Evolutionary conservation across 2,113 vertebrate species (phyloP).

Genomic region (Corydoras sp.): DNA sequence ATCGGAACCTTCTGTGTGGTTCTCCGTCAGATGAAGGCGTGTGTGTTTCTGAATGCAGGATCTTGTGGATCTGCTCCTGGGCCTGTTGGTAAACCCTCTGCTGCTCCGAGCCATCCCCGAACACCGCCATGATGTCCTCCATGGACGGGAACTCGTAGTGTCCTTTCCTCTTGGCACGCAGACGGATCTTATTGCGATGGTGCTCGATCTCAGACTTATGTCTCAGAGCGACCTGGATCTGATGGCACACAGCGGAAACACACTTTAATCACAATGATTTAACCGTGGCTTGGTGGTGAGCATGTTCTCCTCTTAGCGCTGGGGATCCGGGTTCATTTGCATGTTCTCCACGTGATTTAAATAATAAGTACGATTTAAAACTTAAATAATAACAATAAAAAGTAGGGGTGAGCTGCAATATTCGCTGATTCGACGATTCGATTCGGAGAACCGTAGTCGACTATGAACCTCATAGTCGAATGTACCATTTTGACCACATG

Average conservation of each 20-base stretch:
- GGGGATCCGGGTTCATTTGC: too few relatives aligned
- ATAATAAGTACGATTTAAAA: too few relatives aligned
- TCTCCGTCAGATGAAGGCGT: conserved; percentile 69
- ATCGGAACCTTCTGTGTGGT: conserved; percentile 72
- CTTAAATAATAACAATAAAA: too few relatives aligned
- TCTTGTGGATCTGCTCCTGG: conserved; percentile 95
- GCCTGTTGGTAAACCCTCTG: conserved; percentile 88
- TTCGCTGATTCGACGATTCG: too few relatives aligned
- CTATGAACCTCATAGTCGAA: too few relatives aligned
- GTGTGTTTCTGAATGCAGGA: conserved; percentile 78
- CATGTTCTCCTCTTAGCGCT: too few relatives aligned
- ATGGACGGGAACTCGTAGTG: conserved; percentile 94
- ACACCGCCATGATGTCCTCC: conserved; percentile 82
- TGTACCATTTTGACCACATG: too few relatives aligned
- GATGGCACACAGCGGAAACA: neutral
- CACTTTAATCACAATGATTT: too few relatives aligned
- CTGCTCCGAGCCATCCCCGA: conserved; percentile 80
- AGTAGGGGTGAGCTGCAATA: too few relatives aligned
- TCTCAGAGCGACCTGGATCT: conserved; percentile 87
- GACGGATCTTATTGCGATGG: conserved; percentile 92
- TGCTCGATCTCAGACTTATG: conserved; percentile 97
- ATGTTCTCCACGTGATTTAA: too few relatives aligned
- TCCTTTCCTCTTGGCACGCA: conserved; percentile 88
- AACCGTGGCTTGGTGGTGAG: too few relatives aligned
- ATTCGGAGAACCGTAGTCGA: too few relatives aligned